A percentile compares a stretch with the other conserved stretches of the same genome.
phyloP scores from a whole-genome alignment of 2,113 vertebrate species.

The Sinocyclocheilus rhinocerous region DNA sequence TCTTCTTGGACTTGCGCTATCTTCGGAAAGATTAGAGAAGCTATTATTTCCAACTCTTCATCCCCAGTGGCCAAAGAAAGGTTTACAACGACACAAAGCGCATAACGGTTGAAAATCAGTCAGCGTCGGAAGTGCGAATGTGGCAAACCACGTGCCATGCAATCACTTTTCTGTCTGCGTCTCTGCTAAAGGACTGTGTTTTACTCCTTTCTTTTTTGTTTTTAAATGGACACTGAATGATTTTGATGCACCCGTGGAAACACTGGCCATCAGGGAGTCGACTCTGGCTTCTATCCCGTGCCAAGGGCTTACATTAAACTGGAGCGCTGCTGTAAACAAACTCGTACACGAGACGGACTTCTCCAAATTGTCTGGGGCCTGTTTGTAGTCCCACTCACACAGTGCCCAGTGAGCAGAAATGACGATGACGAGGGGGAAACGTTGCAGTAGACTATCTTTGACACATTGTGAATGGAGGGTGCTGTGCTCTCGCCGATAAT shows the following conservation, averaged over 20 bases:
- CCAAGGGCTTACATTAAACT: slow-evolving; percentile 67
- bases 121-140: slow-evolving; percentile 15
- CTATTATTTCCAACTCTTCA: not conserved
- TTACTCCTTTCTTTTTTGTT: slow-evolving; percentile 46
- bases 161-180: slow-evolving; percentile 12
- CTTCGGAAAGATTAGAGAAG: too few species aligned
- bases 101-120: too few species aligned
- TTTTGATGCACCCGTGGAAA: slow-evolving; percentile 39
- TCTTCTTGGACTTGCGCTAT: too few species aligned
- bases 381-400: slow-evolving; percentile 50
- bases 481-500: slow-evolving; percentile 70
- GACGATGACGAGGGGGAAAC: slow-evolving; percentile 25
- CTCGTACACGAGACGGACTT: not conserved
- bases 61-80: slow-evolving; percentile 36
- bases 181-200: slow-evolving; percentile 39
- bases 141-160: slow-evolving; percentile 25
- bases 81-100: not conserved
- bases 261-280: slow-evolving; percentile 62
- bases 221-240: slow-evolving; percentile 48
- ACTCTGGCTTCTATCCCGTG: slow-evolving; percentile 61
- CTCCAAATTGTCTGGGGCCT: slow-evolving; percentile 31
- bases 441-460: slow-evolving; percentile 49
- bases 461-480: slow-evolving; percentile 48
- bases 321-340: slow-evolving; percentile 58
- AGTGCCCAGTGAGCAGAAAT: slow-evolving; percentile 23